These are phyloP conservation scores for Nebria salina DNA, from an alignment of 2,888 invertebrate species.

Conservation along the genomic window DNA sequence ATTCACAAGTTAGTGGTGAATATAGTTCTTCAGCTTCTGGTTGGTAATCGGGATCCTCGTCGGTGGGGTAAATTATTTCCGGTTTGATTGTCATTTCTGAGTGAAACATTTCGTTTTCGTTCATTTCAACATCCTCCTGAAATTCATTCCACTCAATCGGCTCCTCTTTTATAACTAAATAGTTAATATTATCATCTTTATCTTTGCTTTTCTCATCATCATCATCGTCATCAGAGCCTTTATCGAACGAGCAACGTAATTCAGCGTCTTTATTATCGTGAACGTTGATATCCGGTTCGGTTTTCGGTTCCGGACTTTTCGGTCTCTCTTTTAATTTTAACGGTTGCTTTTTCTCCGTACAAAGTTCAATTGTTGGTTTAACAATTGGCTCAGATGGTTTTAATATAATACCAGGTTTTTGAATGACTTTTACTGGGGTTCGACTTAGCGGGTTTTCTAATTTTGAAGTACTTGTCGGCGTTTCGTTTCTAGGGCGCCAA, in stretches of 20 bases:
- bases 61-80: constrained; percentile 62
- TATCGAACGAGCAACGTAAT: constrained; percentile 8
- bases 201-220: constrained; percentile 45
- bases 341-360: constrained; percentile 22
- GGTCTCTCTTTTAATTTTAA: constrained; percentile 13
- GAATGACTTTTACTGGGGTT: constrained; percentile 39
- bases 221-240: not conserved
- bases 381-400: constrained; percentile 29
- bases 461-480: constrained; percentile 27
- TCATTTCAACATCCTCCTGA: constrained; percentile 66
- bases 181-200: constrained; percentile 53
- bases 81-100: constrained; percentile 76
- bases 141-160: constrained; percentile 78
- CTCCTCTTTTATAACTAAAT: constrained; percentile 64
- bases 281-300: constrained; percentile 45
- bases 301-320: constrained; percentile 16
- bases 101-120: constrained; percentile 73
- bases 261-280: constrained; percentile 23
- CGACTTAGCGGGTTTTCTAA: constrained; percentile 5
- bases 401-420: constrained; percentile 28
- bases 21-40: constrained; percentile 71
- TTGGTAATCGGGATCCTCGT: constrained; percentile 54
- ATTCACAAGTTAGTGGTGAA: constrained; percentile 82
- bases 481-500: constrained; percentile 74
- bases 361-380: constrained; percentile 18